Conservation (phyloP, 2,797 vertebrate genomes). For the Parauchenoglanis punctatus region DNA sequence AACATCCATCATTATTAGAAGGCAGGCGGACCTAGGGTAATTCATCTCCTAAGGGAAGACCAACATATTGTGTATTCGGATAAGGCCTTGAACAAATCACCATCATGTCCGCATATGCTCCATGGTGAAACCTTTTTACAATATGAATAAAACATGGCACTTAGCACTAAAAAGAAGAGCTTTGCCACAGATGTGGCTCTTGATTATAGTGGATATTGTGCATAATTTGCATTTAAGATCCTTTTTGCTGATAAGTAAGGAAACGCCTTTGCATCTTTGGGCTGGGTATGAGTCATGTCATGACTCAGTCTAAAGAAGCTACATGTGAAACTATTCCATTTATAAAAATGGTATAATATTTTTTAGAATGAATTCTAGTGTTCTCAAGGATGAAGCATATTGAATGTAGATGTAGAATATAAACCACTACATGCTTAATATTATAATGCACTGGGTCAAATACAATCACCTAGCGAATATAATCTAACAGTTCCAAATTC, state of each 20-base stretch:
- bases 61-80: constrained; percentile 50
- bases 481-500: no score
- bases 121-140: constrained; percentile 50
- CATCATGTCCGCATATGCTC: constrained; percentile 40
- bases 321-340: not conserved
- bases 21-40: constrained; percentile 1
- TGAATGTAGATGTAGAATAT: no score
- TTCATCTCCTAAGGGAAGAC: constrained; percentile 33
- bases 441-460: not conserved
- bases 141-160: constrained; percentile 60
- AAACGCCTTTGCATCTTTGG: not conserved
- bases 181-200: constrained; percentile 39
- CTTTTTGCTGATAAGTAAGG: not conserved
- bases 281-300: not conserved
- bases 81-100: constrained; percentile 46
- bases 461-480: not conserved
- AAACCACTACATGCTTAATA: no score
- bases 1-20: constrained; percentile 36
- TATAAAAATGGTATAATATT: not conserved
- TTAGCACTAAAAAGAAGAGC: constrained; percentile 47
- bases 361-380: not conserved
- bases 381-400: no score
- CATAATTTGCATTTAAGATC: constrained; percentile 44
- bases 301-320: no score
- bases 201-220: constrained; percentile 33